phyloP scores from a whole-genome alignment of 2,797 vertebrate species.

The Rhinoraja longicauda region DNA sequence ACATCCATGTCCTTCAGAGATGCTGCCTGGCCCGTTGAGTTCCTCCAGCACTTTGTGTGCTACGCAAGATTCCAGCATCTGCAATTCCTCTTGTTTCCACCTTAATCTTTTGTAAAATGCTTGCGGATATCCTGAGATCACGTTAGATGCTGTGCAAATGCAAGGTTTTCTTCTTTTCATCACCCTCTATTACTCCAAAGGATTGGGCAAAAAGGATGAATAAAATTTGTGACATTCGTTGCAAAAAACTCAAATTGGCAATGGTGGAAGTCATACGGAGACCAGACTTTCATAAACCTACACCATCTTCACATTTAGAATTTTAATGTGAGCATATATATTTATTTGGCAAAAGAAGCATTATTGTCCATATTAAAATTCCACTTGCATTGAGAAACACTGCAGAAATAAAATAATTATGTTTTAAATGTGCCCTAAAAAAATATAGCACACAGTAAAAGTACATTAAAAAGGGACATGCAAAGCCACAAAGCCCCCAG shows the following conservation, averaged over 20 bases:
- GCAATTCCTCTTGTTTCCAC: too few relatives aligned
- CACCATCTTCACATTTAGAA: background rate
- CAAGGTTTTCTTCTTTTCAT: too few relatives aligned
- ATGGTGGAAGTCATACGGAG: background rate
- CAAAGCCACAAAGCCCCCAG: background rate
- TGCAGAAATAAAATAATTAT: background rate
- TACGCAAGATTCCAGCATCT: too few relatives aligned
- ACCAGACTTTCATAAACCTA: background rate
- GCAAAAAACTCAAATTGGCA: background rate
- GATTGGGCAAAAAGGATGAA: too few relatives aligned
- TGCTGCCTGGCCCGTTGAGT: too few relatives aligned
- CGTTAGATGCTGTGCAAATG: too few relatives aligned
- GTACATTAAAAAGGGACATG: constrained; percentile 4
- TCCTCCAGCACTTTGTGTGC: too few relatives aligned
- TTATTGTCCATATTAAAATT: background rate
- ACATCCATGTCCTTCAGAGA: too few relatives aligned
- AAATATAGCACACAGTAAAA: background rate
- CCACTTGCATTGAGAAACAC: background rate
- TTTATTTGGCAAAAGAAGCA: background rate
- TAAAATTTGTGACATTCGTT: background rate
- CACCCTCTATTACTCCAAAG: too few relatives aligned
- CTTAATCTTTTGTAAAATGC: too few relatives aligned
- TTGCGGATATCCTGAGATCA: too few relatives aligned
- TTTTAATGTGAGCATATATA: background rate
- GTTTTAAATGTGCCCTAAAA: background rate